A percentile compares a stretch with the other conserved stretches of the same genome.
Conservation (phyloP, 2,113 vertebrate genomes). For the Rhinoderma darwinii region DNA sequence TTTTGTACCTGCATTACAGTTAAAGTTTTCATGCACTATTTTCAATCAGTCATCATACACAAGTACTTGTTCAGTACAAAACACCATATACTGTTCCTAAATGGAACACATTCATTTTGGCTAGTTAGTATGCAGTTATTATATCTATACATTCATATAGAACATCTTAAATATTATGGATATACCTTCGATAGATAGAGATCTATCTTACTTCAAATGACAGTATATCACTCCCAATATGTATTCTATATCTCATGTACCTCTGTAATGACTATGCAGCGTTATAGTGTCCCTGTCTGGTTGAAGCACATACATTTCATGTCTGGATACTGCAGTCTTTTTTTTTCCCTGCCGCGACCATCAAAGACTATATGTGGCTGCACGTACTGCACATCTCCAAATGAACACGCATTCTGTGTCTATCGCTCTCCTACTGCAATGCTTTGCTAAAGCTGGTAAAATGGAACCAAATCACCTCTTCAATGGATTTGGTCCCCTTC, state of each 20-base stretch:
- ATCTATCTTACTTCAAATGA: too few species aligned
- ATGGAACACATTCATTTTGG: not conserved
- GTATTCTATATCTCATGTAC: not conserved
- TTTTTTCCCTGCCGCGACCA: not conserved
- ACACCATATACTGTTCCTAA: not conserved
- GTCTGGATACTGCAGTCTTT: slow-evolving; percentile 4
- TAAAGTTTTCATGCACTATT: not conserved
- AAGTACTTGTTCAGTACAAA: too few species aligned
- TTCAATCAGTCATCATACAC: too few species aligned
- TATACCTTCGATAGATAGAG: too few species aligned
- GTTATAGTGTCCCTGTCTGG: not conserved
- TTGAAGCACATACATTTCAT: slow-evolving; percentile 21
- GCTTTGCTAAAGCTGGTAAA: slow-evolving; percentile 86
- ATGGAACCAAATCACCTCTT: slow-evolving; percentile 83
- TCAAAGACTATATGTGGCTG: slow-evolving; percentile 21
- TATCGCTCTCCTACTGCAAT: slow-evolving; percentile 64
- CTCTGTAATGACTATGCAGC: not conserved
- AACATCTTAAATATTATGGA: too few species aligned
- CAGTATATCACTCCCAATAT: too few species aligned
- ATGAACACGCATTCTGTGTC: not conserved
- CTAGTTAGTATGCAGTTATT: not conserved
- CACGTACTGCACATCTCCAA: not conserved
- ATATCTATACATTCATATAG: not conserved
- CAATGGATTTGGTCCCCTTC: slow-evolving; percentile 89
- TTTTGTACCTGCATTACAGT: not conserved